Base-by-base conservation (phyloP, 2,888 invertebrate genomes). In the Protophormia terraenovae region DNA sequence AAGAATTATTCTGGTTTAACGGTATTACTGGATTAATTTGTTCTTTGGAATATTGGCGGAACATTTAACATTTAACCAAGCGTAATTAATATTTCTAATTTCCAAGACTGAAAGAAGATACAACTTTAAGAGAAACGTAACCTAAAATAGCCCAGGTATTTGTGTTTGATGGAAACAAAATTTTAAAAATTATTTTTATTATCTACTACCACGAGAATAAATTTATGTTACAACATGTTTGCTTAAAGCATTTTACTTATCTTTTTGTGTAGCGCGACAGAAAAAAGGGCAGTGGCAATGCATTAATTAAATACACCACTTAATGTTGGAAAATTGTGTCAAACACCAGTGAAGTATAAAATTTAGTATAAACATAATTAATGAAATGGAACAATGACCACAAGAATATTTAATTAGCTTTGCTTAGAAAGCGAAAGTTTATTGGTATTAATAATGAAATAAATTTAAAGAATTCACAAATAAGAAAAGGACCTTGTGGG, bases 301-400 rank as follows among this genome's bases (percentile, higher is more conserved):
- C 45, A 77, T 67, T 58, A 67, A 77, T 79, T 64, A 72, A 62
- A 45, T 72, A 32, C 71, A 27, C 41, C 62, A 71, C n/a, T n/a
- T 69, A 41, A n/a, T 62, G 27, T 62, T 55, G 35, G 29, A 19
- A 75, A 81, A 60, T 50, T 47, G 60, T 75, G 67, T 81, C 67
- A 53, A 6, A 22, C 64, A 55, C 38, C 69, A 76, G 14, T 69
- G 77, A 82, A 71, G 62, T 71, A 64, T 62, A 69, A 82, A 62
- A 69, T 62, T 62, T 55, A 8, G n/a, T 60, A 45, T n/a, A 47
- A 71, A 32, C 27, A 53, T 55, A 60, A 47, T 75, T 71, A 85
- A 78, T 85, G 75, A 69, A 82, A 41, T 78, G 78, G 69, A 64
- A 60, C 78, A 62, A 62, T 64, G 58, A 35, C 45, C 55, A 77